phyloP scores from a whole-genome alignment of 2,113 vertebrate species.

The Callithrix jacchus region DNA sequence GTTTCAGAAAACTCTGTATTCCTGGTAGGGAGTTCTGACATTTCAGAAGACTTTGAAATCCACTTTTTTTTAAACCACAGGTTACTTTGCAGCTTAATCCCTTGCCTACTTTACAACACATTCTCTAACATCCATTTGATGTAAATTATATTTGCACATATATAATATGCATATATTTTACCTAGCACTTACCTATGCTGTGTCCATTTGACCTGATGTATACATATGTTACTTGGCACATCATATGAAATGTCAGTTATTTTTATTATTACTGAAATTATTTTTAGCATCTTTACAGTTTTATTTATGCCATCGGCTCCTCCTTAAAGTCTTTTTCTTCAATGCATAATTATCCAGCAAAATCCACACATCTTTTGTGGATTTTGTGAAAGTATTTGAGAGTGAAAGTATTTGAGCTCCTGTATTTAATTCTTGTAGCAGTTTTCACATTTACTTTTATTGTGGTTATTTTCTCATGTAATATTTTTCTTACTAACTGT shows the following conservation, averaged over 20 bases:
- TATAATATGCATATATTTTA: too few relatives aligned
- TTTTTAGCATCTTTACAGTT: background rate
- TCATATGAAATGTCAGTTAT: background rate
- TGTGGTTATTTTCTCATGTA: background rate
- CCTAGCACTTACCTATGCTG: background rate
- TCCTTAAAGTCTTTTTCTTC: background rate
- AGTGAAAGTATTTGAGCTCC: background rate
- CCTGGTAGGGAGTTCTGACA: background rate
- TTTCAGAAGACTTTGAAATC: background rate
- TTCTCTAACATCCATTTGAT: background rate
- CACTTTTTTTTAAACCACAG: background rate
- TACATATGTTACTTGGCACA: background rate
- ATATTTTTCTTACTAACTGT: background rate
- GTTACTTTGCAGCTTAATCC: background rate
- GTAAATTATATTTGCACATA: background rate
- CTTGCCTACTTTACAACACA: background rate
- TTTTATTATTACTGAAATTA: background rate
- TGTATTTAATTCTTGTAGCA: background rate
- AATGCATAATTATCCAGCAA: constrained; percentile 8
- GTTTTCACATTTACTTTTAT: background rate
- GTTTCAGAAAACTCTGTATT: background rate
- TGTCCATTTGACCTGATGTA: background rate
- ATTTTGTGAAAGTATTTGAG: background rate
- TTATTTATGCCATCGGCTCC: background rate
- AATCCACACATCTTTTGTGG: background rate